Conservation (phyloP, 2,797 vertebrate species). For the Leptatherina wallacei region DNA sequence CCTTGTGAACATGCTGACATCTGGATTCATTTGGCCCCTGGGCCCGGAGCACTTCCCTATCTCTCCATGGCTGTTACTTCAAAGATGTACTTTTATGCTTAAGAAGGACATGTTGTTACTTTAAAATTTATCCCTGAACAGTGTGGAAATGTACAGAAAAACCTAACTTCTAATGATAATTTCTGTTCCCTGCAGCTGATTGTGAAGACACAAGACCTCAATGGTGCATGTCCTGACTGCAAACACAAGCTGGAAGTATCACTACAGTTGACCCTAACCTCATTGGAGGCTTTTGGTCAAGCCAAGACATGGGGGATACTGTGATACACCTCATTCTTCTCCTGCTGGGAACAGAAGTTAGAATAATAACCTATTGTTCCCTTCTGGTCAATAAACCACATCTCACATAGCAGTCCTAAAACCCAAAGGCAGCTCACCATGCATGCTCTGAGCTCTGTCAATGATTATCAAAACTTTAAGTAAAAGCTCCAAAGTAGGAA, state of each 20-base stretch:
- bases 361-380: constrained; percentile 5
- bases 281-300: background rate
- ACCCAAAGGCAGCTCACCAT: background rate
- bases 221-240: background rate
- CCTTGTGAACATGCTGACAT: constrained; percentile 77
- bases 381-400: background rate
- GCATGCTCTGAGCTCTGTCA: background rate
- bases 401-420: background rate
- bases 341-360: constrained; percentile 4
- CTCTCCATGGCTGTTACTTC: constrained; percentile 61
- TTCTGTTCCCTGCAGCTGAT: background rate
- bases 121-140: background rate
- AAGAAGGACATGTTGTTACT: constrained; percentile 11
- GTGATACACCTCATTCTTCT: constrained; percentile 1
- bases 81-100: constrained; percentile 52
- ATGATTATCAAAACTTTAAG: background rate
- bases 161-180: background rate
- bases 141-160: background rate
- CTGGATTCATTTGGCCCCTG: constrained; percentile 78
- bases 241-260: background rate
- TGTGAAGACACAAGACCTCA: background rate
- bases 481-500: background rate
- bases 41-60: constrained; percentile 60
- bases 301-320: background rate
- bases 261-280: background rate